Percentiles rank a stretch among this genome's conserved stretches.
Conservation (phyloP, 2,888 invertebrate genomes). For the Aleiodes leptofemur region DNA sequence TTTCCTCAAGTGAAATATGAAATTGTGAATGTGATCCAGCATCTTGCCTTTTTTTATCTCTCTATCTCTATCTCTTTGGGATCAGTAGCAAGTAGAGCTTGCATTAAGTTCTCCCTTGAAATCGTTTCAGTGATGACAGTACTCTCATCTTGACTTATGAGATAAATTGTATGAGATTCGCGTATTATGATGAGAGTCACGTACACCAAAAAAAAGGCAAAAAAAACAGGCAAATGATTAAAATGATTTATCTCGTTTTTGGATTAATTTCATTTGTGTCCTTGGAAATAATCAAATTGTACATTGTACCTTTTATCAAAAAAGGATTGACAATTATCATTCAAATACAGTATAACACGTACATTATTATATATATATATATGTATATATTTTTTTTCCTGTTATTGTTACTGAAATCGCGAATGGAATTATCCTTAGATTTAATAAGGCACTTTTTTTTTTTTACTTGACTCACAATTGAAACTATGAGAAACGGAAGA, state of each 20-base stretch:
- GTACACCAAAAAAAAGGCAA: not conserved
- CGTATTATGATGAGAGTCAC: not conserved
- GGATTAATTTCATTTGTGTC: not conserved
- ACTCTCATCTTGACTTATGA: not conserved
- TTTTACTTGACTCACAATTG: conserved; percentile 15
- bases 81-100: conserved; percentile 3
- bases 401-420: not conserved
- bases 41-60: not conserved
- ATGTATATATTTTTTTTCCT: not conserved
- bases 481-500: conserved; percentile 10
- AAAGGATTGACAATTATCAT: conserved; percentile 21
- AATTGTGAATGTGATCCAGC: conserved; percentile 25
- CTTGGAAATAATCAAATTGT: not conserved
- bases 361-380: not conserved
- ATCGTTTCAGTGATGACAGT: not conserved
- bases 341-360: conserved; percentile 17
- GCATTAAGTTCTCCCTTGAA: conserved; percentile 12
- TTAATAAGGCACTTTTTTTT: not conserved
- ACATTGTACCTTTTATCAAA: conserved; percentile 20
- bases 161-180: not conserved
- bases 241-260: not conserved
- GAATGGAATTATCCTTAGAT: conserved; percentile 32
- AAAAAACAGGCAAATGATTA: not conserved
- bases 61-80: not conserved
- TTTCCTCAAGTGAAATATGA: conserved; percentile 41